Evolutionary conservation across 1,140 invertebrate genomes (phyloP).

Genomic region (Drosophila lacertosa): DNA sequence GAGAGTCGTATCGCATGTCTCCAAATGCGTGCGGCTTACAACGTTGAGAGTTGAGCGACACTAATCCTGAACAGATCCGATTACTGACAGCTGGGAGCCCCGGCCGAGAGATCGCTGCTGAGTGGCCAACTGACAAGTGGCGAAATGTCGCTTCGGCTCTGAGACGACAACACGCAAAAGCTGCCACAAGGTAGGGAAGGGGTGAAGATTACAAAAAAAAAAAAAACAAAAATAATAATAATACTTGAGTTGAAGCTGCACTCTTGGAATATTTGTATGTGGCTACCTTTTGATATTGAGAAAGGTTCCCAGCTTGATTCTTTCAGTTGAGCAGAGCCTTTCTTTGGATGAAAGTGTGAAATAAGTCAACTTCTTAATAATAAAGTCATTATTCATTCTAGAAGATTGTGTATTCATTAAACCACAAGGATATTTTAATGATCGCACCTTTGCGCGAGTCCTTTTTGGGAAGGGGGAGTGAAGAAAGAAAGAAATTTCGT

Average conservation of each 20-base stretch:
- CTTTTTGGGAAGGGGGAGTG: neutral
- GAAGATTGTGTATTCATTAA: conserved; percentile 20
- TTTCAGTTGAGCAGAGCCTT: neutral
- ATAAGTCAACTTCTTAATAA: conserved; percentile 36
- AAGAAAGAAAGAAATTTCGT: neutral
- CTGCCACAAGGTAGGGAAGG: too few relatives aligned
- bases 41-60: conserved; percentile 66
- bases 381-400: conserved; percentile 61
- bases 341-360: neutral
- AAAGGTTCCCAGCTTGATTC: too few relatives aligned
- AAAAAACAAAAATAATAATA: too few relatives aligned
- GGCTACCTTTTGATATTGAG: too few relatives aligned
- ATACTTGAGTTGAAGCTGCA: too few relatives aligned
- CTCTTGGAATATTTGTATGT: too few relatives aligned
- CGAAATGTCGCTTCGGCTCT: conserved; percentile 33
- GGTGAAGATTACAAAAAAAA: too few relatives aligned
- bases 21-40: conserved; percentile 63
- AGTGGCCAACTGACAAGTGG: conserved; percentile 64
- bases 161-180: conserved; percentile 19
- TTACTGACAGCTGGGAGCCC: conserved; percentile 54
- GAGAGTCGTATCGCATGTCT: conserved; percentile 41
- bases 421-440: conserved; percentile 20
- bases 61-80: conserved; percentile 69
- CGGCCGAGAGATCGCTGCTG: conserved; percentile 31
- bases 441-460: conserved; percentile 11